Evolutionary conservation across 2,888 invertebrate species (phyloP).

Genomic region (Nomada ferruginata): DNA sequence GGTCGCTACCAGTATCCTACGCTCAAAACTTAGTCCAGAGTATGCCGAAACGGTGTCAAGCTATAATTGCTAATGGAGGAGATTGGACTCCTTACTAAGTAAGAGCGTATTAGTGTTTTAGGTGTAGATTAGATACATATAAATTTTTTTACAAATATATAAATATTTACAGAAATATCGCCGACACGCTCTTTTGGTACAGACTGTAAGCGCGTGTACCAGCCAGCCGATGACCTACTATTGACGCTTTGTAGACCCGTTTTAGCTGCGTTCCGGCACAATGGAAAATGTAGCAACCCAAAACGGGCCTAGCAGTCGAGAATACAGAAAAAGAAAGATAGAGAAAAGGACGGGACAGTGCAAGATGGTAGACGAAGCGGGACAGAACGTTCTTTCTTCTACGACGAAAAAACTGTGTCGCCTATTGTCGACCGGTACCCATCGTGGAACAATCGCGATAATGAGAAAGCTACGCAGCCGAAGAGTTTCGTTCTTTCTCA

Average conservation of each 20-base stretch:
- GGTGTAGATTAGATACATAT: too few species aligned
- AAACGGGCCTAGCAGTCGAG: constrained; percentile 30
- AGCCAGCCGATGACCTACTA: constrained; percentile 68
- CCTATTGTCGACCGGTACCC: constrained; percentile 77
- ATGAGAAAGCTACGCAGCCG: constrained; percentile 81
- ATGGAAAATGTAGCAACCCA: constrained; percentile 61
- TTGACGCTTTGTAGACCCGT: constrained; percentile 65
- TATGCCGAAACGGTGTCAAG: too few species aligned
- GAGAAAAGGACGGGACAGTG: constrained; percentile 2
- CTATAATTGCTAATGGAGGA: too few species aligned
- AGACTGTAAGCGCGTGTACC: constrained; percentile 58
- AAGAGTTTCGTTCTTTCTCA: constrained; percentile 66
- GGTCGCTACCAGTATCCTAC: too few species aligned
- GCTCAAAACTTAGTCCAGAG: too few species aligned
- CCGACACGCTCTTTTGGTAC: too few species aligned
- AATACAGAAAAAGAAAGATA: constrained; percentile 14
- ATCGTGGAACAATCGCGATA: constrained; percentile 81
- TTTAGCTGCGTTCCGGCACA: constrained; percentile 62
- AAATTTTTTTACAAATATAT: too few species aligned
- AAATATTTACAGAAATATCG: too few species aligned
- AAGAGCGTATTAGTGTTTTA: too few species aligned
- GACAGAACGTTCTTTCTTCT: constrained; percentile 48
- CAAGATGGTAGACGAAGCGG: constrained; percentile 14
- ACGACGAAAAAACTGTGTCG: constrained; percentile 79
- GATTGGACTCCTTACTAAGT: too few species aligned